Evolutionary conservation across 2,888 invertebrate species (phyloP).

Genomic region (Polymixis flavicincta): DNA sequence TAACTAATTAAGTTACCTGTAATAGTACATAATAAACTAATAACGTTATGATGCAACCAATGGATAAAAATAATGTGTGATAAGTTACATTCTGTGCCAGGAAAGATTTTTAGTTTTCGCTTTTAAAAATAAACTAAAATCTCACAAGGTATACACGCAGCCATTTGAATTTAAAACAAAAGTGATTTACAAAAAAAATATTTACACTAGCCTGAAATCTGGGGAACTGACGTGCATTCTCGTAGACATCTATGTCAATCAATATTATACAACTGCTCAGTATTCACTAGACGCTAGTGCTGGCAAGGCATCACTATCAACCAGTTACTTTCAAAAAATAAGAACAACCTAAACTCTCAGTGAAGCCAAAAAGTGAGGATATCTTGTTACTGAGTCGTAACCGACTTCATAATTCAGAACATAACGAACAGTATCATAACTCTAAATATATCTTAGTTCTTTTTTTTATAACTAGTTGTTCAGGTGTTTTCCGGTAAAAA

Average conservation of each 20-base stretch:
- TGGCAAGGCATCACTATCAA: conserved; percentile 29
- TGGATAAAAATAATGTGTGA: background rate
- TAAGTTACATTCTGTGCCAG: background rate
- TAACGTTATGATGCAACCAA: background rate
- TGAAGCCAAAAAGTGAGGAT: conserved; percentile 54
- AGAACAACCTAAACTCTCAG: conserved; percentile 2
- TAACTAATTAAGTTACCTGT: background rate
- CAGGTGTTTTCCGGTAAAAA: conserved; percentile 5
- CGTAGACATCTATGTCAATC: conserved; percentile 35
- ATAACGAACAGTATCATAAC: background rate
- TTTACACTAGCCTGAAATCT: conserved; percentile 12
- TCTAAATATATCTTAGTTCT: background rate
- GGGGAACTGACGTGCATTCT: conserved; percentile 30
- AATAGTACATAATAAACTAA: background rate
- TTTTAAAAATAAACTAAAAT: conserved; percentile 4
- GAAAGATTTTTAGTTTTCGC: background rate
- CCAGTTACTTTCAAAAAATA: conserved; percentile 28
- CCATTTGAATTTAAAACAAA: conserved; percentile 31
- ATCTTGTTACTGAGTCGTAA: conserved; percentile 38
- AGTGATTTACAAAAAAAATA: conserved; percentile 10
- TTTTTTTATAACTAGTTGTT: background rate
- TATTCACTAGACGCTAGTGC: conserved; percentile 47
- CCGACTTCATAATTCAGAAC: background rate
- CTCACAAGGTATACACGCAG: background rate
- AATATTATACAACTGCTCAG: conserved; percentile 58